Evolutionary conservation across 2,797 vertebrate species (phyloP), one percentile per base, ranked within the genome.

Genomic region (Lepus townsendii): DNA sequence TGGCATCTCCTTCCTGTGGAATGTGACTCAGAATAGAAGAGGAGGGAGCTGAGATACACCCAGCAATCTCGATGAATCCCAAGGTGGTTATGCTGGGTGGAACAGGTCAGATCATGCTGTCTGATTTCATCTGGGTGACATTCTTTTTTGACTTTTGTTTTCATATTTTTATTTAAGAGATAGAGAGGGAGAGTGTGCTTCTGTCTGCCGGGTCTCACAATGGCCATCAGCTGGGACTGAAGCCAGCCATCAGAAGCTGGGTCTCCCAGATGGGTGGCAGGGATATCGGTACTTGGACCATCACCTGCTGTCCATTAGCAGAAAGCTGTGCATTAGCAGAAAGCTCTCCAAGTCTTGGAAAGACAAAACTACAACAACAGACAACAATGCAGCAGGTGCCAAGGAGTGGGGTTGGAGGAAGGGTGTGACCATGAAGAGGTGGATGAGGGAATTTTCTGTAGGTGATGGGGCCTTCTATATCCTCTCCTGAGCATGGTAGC

Each of bases 31-130:
- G 82, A 76, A 54, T 38, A 69, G 47, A 42, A 63, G 87, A 27
- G 0, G 16, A 91, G 13, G 32, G 32, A 30, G 32, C 35, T 14
- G 0, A 5, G 69, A 47, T 30, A 35, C 0, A 20, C 32, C 1
- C 11, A n/a, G n/a, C 69, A 27, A 19, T 11, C 32, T 80, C 52
- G n/a, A 26, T 38, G 30, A 22, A 63, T 42, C 17, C 35, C 24
- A 47, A 47, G 27, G 35, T 2, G 50, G 57, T 78, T 77, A 5
- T 16, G 22, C 54, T 38, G 2, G 66, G 14, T 38, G 20, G 32
- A 62, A 68, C 80, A 9, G 30, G n/a, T 8, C 2, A 38, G 20
- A 12, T 38, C 7, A 7, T 22, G 14, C 26, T 73, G 1, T 17
- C 7, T n/a, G 54, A n/a, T 65, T 35, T 35, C 50, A 54, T 65